Percentiles rank a stretch among this genome's conserved stretches.
phyloP scores from a whole-genome alignment of 2,113 vertebrate species.

The Amphiprion ocellaris region DNA sequence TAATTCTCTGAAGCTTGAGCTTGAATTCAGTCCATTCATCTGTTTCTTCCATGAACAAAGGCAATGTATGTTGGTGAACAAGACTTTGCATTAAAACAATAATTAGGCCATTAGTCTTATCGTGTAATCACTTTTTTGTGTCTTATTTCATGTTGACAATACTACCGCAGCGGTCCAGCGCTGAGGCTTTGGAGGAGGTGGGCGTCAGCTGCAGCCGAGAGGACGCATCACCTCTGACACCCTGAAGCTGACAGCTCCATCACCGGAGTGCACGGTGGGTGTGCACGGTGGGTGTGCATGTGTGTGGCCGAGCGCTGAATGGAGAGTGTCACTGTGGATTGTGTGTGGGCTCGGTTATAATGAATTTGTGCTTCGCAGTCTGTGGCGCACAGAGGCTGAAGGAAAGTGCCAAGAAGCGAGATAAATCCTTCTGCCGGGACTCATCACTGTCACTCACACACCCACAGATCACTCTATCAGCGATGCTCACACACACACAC shows the following conservation, averaged over 20 bases:
- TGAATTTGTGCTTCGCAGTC: neutral
- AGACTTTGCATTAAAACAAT: too few species aligned
- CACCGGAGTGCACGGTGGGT: neutral
- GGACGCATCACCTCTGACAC: slow-evolving; percentile 29
- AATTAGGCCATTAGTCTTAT: too few species aligned
- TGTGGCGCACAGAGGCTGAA: neutral
- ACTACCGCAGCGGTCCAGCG: too few species aligned
- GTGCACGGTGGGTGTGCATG: neutral
- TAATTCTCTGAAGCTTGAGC: too few species aligned
- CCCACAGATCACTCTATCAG: slow-evolving; percentile 5
- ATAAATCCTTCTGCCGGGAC: slow-evolving; percentile 2
- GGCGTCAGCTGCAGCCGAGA: slow-evolving; percentile 72
- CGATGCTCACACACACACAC: too few species aligned
- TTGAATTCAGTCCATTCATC: too few species aligned
- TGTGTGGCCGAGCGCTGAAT: neutral
- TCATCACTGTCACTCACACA: slow-evolving; percentile 48
- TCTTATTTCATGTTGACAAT: too few species aligned
- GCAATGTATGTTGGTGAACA: too few species aligned
- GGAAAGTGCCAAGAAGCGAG: slow-evolving; percentile 23
- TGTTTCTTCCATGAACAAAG: too few species aligned
- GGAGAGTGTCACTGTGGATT: neutral
- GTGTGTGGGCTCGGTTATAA: slow-evolving; percentile 19
- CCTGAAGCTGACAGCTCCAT: slow-evolving; percentile 69
- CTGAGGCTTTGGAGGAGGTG: slow-evolving; percentile 5
- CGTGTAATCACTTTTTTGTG: too few species aligned